Percentiles rank a stretch among this genome's conserved stretches.
Evolutionary conservation across 2,888 invertebrate species (phyloP).

Genomic region (Dryobotodes eremita): DNA sequence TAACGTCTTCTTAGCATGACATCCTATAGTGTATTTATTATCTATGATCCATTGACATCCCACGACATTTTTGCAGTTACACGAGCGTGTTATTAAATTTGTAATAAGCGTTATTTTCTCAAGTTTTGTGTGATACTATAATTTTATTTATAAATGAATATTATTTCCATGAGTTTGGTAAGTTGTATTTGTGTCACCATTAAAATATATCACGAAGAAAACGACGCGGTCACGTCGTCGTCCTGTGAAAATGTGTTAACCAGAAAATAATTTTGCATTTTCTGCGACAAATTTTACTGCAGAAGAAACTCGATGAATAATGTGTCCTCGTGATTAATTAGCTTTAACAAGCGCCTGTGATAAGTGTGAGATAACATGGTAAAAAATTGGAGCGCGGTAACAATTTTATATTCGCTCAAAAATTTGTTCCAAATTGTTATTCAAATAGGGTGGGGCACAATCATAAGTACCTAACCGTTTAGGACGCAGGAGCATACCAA

Average conservation of each 20-base stretch:
- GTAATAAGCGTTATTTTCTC: conserved; percentile 54
- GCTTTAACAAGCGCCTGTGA: conserved; percentile 20
- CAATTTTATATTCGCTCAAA: neutral
- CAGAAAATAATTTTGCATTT: conserved; percentile 27
- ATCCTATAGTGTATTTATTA: too few species aligned
- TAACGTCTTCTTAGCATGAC: conserved; percentile 8
- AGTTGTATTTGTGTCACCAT: conserved; percentile 26
- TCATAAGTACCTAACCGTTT: conserved; percentile 46
- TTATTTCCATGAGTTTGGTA: conserved; percentile 52
- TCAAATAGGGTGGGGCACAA: conserved; percentile 39
- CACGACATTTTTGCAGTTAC: conserved; percentile 52
- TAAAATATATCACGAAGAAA: conserved; percentile 20
- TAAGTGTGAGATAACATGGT: conserved; percentile 26
- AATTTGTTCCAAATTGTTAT: conserved; percentile 29
- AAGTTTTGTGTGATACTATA: conserved; percentile 56
- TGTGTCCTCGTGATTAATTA: conserved; percentile 38
- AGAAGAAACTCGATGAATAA: conserved; percentile 46
- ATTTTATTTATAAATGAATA: conserved; percentile 61
- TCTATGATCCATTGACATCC: conserved; percentile 35
- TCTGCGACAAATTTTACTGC: conserved; percentile 18
- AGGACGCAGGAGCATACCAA: conserved; percentile 53
- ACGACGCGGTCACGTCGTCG: conserved; percentile 18
- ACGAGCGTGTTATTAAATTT: conserved; percentile 51
- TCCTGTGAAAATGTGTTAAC: conserved; percentile 36
- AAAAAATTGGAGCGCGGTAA: conserved; percentile 2